Evolutionary conservation across 2,797 vertebrate species (phyloP).

Genomic region (Lagorchestes hirsutus): DNA sequence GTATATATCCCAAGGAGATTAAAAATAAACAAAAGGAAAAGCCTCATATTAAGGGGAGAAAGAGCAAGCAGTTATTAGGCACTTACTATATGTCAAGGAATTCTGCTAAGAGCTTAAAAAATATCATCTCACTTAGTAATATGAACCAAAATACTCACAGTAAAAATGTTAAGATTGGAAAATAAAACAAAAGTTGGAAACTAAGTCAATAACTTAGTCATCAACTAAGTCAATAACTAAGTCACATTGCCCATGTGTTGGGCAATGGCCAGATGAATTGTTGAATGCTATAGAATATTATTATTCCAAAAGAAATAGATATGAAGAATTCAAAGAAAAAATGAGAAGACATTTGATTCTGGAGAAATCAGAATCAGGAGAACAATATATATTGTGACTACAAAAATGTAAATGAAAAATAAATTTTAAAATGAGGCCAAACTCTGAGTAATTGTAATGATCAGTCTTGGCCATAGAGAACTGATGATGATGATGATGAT

Average conservation of each 20-base stretch:
- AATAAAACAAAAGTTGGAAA: not conserved
- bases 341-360: not conserved
- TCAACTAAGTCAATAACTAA: too few relatives aligned
- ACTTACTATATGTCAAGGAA: not conserved
- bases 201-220: not conserved
- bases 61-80: not conserved
- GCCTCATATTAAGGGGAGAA: rapidly evolving
- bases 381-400: not conserved
- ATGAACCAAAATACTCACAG: not conserved
- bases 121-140: not conserved
- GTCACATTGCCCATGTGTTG: not conserved
- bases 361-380: not conserved
- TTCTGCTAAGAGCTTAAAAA: not conserved
- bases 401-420: not conserved
- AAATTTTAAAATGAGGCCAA: not conserved
- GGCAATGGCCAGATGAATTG: not conserved
- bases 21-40: conserved; percentile 11
- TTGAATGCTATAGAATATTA: not conserved
- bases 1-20: not conserved
- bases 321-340: not conserved
- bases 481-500: not conserved
- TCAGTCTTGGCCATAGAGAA: not conserved
- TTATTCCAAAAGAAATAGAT: not conserved
- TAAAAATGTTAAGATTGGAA: not conserved
- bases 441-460: not conserved